Conservation (phyloP, 2,797 vertebrate genomes). For the Xenops minutus region DNA sequence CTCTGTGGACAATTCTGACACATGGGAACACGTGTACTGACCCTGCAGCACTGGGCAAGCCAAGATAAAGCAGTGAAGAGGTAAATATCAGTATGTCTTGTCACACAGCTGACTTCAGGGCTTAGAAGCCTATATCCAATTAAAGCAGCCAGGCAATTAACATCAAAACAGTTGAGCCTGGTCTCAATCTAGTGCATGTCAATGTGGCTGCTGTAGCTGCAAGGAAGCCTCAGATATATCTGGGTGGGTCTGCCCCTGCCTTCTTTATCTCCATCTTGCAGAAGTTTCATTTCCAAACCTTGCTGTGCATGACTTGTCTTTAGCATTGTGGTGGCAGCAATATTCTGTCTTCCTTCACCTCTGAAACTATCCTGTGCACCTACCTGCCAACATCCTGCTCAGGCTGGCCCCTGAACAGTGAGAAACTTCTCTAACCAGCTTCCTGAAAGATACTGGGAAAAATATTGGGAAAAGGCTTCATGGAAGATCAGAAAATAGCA, state of each 20-base stretch:
- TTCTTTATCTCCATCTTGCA: neutral
- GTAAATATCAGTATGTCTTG: neutral
- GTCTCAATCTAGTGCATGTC: neutral
- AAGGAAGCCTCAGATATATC: neutral
- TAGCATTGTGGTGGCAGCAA: neutral
- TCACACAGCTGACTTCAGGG: neutral
- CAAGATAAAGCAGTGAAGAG: neutral
- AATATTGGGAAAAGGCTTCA: neutral
- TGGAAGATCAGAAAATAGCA: neutral
- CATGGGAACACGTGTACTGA: neutral
- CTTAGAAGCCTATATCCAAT: neutral
- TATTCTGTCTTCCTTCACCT: neutral
- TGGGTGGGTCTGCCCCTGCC: neutral
- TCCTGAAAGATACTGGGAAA: neutral
- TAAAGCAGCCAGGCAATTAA: conserved; percentile 16
- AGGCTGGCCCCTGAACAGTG: neutral
- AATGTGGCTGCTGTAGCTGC: neutral
- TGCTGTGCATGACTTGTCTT: neutral
- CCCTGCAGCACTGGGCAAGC: neutral
- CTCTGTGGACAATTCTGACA: neutral
- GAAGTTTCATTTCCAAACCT: neutral
- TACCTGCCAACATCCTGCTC: neutral
- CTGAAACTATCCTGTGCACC: neutral
- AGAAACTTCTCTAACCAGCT: neutral
- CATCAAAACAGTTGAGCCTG: neutral